phyloP scores from a whole-genome alignment of 2,888 invertebrate genomes.

The Lumbricus terrestris region DNA sequence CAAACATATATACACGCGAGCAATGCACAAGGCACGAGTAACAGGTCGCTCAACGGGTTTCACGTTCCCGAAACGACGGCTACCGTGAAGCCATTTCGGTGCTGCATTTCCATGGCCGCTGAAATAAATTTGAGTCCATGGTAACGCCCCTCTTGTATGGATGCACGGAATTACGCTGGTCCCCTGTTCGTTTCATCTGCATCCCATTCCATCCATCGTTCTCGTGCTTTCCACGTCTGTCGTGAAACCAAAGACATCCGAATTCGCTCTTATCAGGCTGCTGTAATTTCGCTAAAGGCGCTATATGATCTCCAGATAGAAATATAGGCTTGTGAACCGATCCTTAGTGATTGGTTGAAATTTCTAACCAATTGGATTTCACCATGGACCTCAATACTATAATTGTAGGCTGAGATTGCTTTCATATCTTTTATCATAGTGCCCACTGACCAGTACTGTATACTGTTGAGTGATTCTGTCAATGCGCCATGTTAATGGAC shows the following conservation, averaged over 20 bases:
- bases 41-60: not conserved
- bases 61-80: not conserved
- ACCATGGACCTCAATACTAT: too few relatives aligned
- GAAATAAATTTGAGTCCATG: not conserved
- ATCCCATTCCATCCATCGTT: not conserved
- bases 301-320: not conserved
- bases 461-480: not conserved
- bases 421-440: not conserved
- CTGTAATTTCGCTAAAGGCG: not conserved
- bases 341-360: not conserved
- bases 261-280: not conserved
- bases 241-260: not conserved
- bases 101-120: not conserved
- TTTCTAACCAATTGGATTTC: not conserved
- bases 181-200: too few relatives aligned
- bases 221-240: not conserved
- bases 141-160: not conserved
- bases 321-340: not conserved
- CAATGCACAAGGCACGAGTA: not conserved
- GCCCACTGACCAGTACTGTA: not conserved
- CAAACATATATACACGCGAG: too few relatives aligned
- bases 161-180: not conserved
- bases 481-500: not conserved
- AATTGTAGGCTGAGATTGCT: not conserved
- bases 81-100: not conserved